Conservation (phyloP, 1,140 invertebrate genomes). For the Drosophila murphyi region DNA sequence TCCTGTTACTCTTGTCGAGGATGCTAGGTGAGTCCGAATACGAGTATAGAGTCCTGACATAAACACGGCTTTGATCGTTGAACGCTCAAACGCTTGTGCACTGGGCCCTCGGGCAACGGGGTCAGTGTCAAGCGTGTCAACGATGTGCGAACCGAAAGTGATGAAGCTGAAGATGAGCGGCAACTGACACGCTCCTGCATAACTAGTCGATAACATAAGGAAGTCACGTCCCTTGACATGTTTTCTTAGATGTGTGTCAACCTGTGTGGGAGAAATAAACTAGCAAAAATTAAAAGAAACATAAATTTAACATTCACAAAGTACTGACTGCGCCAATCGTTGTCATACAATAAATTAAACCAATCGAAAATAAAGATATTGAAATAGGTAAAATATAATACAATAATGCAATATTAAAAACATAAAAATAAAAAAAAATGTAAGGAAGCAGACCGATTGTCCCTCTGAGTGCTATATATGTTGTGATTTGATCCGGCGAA, state of each 20-base stretch:
- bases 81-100: constrained; percentile 21
- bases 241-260: not conserved
- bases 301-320: too few species aligned
- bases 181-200: constrained; percentile 66
- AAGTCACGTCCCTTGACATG: constrained; percentile 25
- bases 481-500: too few species aligned
- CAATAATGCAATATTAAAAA: too few species aligned
- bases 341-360: too few species aligned
- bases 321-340: too few species aligned
- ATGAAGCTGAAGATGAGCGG: constrained; percentile 51
- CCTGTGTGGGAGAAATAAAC: not conserved
- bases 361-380: too few species aligned
- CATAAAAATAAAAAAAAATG: too few species aligned
- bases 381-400: too few species aligned
- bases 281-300: not conserved
- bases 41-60: not conserved
- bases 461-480: too few species aligned
- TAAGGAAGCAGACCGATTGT: too few species aligned
- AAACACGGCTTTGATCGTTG: constrained; percentile 43
- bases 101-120: constrained; percentile 8
- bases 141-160: constrained; percentile 70
- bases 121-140: constrained; percentile 75
- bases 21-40: constrained; percentile 72
- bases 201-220: constrained; percentile 60
- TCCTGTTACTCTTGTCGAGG: constrained; percentile 70